Evolutionary conservation across 2,888 invertebrate genomes (phyloP), one percentile per base, ranked within the genome.

Genomic region (Caenorhabditis sulstoni): DNA sequence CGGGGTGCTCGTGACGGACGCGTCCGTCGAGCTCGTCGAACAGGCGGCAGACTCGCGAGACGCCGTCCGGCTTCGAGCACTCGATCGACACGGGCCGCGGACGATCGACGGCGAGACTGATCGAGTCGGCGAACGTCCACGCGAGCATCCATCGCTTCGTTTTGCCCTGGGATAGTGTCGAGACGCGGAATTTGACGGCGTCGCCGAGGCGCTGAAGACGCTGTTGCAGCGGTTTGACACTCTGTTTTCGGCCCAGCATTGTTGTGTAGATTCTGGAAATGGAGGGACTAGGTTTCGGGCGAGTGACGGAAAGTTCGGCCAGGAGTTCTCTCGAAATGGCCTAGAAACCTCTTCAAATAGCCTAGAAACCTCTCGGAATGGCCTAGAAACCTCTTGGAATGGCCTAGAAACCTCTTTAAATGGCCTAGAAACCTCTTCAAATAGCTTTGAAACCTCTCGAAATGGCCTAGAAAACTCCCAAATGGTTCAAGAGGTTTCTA

Each of bases 121-220:
- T 20, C 1, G 67, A 52, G 16, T 67, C 64, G n/a, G 47, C 29
- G 68, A 91, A 92, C 3, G 95, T 94, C 98, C 98, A 99, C 1
- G 96, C 96, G 39, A 98, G 90, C 14, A 96, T 96, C 98, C 98
- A 99, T 83, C 98, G 93, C 82, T 95, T 96, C 0, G 96, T 97
- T 86, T 94, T 93, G 0, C 98, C 99, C 92, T 82, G 87, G 37
- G 78, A 65, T 35, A 88, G 64, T 0, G 79, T 70, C 11, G 68
- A 77, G 11, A 87, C 65, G 8, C 65, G 41, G 41, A 66, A 81
- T 4, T 71, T 73, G 3, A 81, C 70, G 23, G 77, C 75, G n/a
- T 85, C 81, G n/a, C 83, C 84, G n/a, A 89, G 37, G 62, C 67
- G 22, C 8, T 71, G 55, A 14, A 90, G 65, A 2, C 79, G 66